Evolutionary conservation across 2,888 invertebrate species (phyloP), one percentile per base, ranked within the genome.

Genomic region (Pammene fasciana): DNA sequence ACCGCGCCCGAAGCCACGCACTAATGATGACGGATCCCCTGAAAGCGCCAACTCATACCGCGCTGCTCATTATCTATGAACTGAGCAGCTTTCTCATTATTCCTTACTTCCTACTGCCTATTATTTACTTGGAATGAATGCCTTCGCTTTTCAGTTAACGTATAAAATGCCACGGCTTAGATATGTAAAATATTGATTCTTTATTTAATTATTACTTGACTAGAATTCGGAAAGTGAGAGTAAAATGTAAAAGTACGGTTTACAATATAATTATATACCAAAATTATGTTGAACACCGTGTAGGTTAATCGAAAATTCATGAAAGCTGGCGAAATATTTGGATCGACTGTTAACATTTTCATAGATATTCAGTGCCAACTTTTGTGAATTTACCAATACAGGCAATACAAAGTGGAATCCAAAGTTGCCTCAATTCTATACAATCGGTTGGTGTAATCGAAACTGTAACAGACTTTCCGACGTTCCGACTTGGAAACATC

Each of bases 21-120:
- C 87, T 91, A 90, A 91, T 90, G 90, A 92, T 87, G 88, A 88
- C 88, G 85, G 86, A 88, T 88, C 85, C 82, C 74, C 81, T 86
- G 86, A 89, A 89, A 88, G 86, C 86, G 86, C 82, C 79, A 79
- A 80, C 82, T 83, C 78, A 81, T 79, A 79, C 83, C 80, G 78
- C 74, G 75, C 81, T 79, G 79, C 87, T 89, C 90, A 88, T 90
- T 90, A 90, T 88, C 84, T 85, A 83, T 81, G 82, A 86, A 84
- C 82, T 79, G 84, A 83, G 81, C 85, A 85, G 77, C 79, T 76
- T 75, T 78, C 81, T 82, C 81, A 83, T 87, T 88, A 86, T 86
- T 79, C 79, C 75, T 74, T 78, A 75, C 77, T 79, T 81, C 77
- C 78, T 78, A 73, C 80, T 79, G 82, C 83, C 86, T 83, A 86